Evolutionary conservation across 2,888 invertebrate genomes (phyloP), one percentile per base, ranked within the genome.

Genomic region (Drosophila yooni): DNA sequence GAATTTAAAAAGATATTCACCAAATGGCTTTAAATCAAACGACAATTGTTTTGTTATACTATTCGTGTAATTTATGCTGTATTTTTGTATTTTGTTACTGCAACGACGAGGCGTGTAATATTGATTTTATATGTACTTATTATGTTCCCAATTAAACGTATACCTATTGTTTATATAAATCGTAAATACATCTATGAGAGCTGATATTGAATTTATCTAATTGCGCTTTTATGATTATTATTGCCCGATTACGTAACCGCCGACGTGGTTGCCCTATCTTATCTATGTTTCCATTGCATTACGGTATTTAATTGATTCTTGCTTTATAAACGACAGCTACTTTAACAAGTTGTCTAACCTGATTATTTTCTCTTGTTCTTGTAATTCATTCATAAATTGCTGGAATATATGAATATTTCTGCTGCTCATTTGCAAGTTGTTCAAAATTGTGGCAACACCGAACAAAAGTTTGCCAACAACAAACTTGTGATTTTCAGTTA

Each of bases 1-100:
- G 75, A 84, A 74, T 80, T 79, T 72, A 81, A 67, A 74, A 61
- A 70, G 52, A 69, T 74, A 77, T 31, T 61, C 65, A 73, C 62
- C 60, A 81, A 73, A 86, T 76, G 90, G 90, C 90, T 90, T 88
- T 88, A 86, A 88, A 76, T 82, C 64, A 74, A 88, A 82, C 67
- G 79, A 79, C 82, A 74, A 76, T 75, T 88, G 70, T 83, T 82
- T 77, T 88, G 87, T 87, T 87, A 82, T 69, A 76, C 65, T 86
- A 87, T 79, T 74, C 71, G 66, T 89, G 82, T 89, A 81, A 82
- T 84, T 87, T 87, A 84, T 80, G 73, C 54, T 87, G 54, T 86
- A 83, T 70, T 83, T 85, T 73, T 83, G 72, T 72, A 80, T 76
- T 83, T 86, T 81, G 84, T 82, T 86, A 83, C 70, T 75, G 72